Evolutionary conservation across 2,888 invertebrate genomes (phyloP).

Genomic region (Rambutsinella grinnellia): DNA sequence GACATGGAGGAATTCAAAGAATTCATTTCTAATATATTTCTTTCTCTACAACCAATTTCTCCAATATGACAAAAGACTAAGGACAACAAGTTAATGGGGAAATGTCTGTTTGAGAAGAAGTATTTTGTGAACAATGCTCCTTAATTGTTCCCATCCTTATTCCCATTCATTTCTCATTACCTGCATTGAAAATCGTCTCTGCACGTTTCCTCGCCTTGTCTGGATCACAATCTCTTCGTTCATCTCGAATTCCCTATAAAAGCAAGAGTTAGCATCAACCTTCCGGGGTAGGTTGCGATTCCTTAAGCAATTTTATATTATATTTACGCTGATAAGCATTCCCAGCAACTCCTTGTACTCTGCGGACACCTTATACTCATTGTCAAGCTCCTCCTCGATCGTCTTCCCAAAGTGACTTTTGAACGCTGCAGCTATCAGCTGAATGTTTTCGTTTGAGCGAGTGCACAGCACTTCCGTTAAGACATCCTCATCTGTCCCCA

Average conservation of each 20-base stretch:
- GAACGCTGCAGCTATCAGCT: constrained; percentile 75
- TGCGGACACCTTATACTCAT: constrained; percentile 57
- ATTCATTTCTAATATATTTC: neutral
- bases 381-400: constrained; percentile 55
- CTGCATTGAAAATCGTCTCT: constrained; percentile 78
- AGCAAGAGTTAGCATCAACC: constrained; percentile 1
- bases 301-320: neutral
- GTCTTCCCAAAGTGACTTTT: constrained; percentile 69
- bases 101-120: neutral
- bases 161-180: constrained; percentile 65
- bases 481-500: constrained; percentile 81
- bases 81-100: neutral
- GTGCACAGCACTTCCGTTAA: constrained; percentile 83
- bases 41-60: neutral
- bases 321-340: constrained; percentile 56
- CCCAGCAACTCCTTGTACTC: constrained; percentile 59
- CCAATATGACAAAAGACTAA: neutral
- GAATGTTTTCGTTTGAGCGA: constrained; percentile 77
- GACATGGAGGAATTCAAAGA: neutral
- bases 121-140: neutral
- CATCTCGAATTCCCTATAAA: constrained; percentile 71
- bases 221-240: constrained; percentile 75
- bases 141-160: neutral
- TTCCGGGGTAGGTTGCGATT: neutral
- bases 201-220: constrained; percentile 80